phyloP scores from a whole-genome alignment of 2,888 invertebrate species.

The Neoaliturus tenellus region DNA sequence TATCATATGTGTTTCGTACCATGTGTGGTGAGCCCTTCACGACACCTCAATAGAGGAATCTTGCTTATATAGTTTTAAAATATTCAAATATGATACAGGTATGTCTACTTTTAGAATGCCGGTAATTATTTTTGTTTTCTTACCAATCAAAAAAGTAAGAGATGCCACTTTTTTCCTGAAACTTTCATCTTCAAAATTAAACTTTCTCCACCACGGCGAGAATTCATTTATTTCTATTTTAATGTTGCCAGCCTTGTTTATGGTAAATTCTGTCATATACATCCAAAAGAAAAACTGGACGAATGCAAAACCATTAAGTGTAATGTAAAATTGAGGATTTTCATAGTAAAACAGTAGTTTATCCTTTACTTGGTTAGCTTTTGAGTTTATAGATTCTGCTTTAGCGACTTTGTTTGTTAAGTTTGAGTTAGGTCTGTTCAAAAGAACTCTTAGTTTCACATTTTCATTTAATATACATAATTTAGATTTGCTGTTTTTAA shows the following conservation, averaged over 20 bases:
- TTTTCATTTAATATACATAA: background rate
- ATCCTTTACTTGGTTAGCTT: constrained; percentile 81
- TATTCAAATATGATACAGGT: too few relatives aligned
- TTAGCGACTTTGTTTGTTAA: constrained; percentile 70
- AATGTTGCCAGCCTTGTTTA: constrained; percentile 79
- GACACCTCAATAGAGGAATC: too few relatives aligned
- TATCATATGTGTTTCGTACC: too few relatives aligned
- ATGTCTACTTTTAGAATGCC: too few relatives aligned
- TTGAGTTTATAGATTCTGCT: constrained; percentile 72
- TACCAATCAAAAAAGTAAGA: constrained; percentile 12
- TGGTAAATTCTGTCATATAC: constrained; percentile 82
- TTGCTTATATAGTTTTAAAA: too few relatives aligned
- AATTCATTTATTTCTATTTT: constrained; percentile 75
- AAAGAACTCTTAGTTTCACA: background rate
- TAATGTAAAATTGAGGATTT: constrained; percentile 81
- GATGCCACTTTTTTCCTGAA: background rate
- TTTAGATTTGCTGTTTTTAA: background rate
- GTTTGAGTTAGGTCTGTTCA: constrained; percentile 9
- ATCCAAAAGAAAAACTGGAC: constrained; percentile 87
- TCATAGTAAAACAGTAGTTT: constrained; percentile 86
- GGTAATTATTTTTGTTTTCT: too few relatives aligned
- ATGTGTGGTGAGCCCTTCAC: too few relatives aligned
- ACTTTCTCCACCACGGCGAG: constrained; percentile 80
- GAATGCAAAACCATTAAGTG: constrained; percentile 83
- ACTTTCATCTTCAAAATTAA: constrained; percentile 11